A percentile compares a stretch with the other conserved stretches of the same genome.
Evolutionary conservation across 2,888 invertebrate genomes (phyloP).

Genomic region (Apamea sordens): DNA sequence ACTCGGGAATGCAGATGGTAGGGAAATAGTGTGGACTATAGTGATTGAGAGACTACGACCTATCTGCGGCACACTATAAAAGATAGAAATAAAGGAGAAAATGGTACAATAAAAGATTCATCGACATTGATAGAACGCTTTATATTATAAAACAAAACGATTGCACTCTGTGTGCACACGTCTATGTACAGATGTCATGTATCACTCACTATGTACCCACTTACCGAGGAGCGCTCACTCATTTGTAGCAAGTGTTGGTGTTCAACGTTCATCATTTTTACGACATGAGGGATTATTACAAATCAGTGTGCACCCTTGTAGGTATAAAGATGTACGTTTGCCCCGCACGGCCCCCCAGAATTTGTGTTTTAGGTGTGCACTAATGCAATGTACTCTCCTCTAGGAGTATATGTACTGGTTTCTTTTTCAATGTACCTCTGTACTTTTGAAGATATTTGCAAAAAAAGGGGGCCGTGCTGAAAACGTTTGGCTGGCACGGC

Average conservation of each 20-base stretch:
- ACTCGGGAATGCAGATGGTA: no score
- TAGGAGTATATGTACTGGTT: no score
- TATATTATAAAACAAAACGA: slow-evolving; percentile 68
- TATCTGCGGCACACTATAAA: background rate
- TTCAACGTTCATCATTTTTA: background rate
- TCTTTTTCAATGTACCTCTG: no score
- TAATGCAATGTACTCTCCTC: no score
- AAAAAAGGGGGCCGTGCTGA: no score
- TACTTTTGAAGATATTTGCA: no score
- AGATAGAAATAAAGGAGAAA: slow-evolving; percentile 10
- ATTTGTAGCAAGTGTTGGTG: background rate
- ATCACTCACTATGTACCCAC: background rate
- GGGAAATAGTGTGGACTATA: no score
- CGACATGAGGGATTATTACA: background rate
- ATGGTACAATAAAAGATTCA: slow-evolving; percentile 58
- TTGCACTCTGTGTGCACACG: slow-evolving; percentile 35
- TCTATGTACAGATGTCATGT: slow-evolving; percentile 33
- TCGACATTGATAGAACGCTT: slow-evolving; percentile 63
- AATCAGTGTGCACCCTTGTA: background rate
- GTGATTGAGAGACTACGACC: background rate
- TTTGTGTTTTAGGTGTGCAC: no score
- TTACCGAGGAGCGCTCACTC: slow-evolving; percentile 7
- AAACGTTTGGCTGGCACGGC: no score
- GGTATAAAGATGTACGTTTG: slow-evolving; percentile 27
- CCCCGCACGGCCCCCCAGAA: no score